Evolutionary conservation across 2,888 invertebrate species (phyloP), one percentile per base, ranked within the genome.

Genomic region (Tupiocoris notatus): DNA sequence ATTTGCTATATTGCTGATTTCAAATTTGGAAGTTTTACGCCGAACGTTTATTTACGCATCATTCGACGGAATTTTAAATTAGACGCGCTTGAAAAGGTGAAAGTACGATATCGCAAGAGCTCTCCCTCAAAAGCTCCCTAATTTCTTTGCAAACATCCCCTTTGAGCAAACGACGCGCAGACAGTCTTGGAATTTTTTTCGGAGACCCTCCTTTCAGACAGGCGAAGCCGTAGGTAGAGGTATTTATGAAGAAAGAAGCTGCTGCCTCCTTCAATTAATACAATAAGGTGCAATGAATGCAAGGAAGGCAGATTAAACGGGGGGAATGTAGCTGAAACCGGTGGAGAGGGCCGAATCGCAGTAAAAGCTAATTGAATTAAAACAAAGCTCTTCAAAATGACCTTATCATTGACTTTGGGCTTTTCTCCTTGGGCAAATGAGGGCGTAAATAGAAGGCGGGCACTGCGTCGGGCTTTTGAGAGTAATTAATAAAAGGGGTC

Each of bases 311-410:
- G 73, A 73, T 73, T 73, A 73, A 63, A 73, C 12, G 39, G 39
- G 39, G 39, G 12, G 12, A 39, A 39, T 39, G 39, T 39, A 39
- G 39, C 39, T 7, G 39, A 39, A 12, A 39, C 39, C 39, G 39
- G 12, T 39, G 39, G 39, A 39, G 39, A 12, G 73, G 61, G 73
- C 24, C 73, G 73, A 73, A 62, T 73, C 73, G 75, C 65, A 75
- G 12, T 64, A 64, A 58, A 75, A 75, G 64, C 75, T 75, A 75
- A 75, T 75, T 75, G 75, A 75, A 75, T 65, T 65, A 75, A 75
- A 65, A 75, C 75, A 75, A 75, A 75, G 75, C 75, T 65, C 65
- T 75, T 65, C 65, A 65, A 39, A 65, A 75, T 65, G 75, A 75
- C 75, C 75, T 75, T 75, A 65, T 75, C 75, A 65, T 75, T 65